Conservation (phyloP, 1,140 invertebrate species). For the Aphidius gifuensis region DNA sequence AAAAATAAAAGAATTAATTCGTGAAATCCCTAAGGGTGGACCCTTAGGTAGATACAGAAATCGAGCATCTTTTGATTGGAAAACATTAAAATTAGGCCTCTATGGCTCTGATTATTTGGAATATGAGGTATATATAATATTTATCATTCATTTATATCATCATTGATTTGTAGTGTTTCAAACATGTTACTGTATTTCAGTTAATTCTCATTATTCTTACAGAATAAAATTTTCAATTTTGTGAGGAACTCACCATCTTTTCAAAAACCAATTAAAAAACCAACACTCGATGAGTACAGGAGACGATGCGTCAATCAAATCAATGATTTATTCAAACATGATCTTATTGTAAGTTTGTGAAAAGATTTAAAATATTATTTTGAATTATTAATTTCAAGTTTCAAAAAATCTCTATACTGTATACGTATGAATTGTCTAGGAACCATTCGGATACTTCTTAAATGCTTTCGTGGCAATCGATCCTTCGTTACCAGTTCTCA, state of each 20-base stretch:
- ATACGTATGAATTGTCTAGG: no score
- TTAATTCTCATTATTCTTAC: conserved; percentile 34
- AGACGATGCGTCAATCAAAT: conserved; percentile 62
- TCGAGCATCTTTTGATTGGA: conserved; percentile 79
- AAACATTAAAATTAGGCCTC: conserved; percentile 70
- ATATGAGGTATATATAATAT: conserved; percentile 55
- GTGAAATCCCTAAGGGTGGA: conserved; percentile 63
- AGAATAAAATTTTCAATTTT: conserved; percentile 79
- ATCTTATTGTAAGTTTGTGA: conserved; percentile 54
- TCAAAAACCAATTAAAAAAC: conserved; percentile 54
- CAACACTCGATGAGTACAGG: conserved; percentile 72
- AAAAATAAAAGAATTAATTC: conserved; percentile 35
- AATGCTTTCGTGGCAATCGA: conserved; percentile 64
- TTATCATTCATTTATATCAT: background rate
- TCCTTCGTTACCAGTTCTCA: conserved; percentile 68
- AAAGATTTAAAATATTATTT: no score
- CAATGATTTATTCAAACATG: conserved; percentile 48
- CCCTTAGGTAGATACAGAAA: conserved; percentile 73
- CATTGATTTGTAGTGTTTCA: no score
- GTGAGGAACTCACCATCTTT: conserved; percentile 82
- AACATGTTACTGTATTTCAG: background rate
- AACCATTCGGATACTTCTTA: conserved; percentile 36
- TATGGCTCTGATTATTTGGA: conserved; percentile 62
- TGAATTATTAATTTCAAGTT: no score
- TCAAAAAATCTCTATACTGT: no score